phyloP scores from a whole-genome alignment of 1,140 invertebrate species.

The Neotoxoptera formosana region DNA sequence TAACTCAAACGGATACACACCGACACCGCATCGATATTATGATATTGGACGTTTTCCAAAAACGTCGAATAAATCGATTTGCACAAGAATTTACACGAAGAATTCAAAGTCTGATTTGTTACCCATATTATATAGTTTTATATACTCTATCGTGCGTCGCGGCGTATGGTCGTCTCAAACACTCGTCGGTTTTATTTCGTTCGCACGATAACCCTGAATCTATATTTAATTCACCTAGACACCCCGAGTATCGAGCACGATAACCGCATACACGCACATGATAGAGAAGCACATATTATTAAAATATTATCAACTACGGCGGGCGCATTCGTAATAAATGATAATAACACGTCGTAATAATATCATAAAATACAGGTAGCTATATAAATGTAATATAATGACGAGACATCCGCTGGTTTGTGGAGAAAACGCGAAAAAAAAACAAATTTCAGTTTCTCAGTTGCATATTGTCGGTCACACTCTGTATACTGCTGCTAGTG shows the following conservation, averaged over 20 bases:
- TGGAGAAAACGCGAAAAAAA: not conserved
- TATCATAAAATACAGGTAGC: not conserved
- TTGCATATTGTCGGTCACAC: not conserved
- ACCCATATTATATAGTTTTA: not conserved
- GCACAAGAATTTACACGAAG: not conserved
- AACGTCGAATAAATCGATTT: not conserved
- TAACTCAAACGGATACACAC: not conserved
- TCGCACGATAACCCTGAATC: conserved; percentile 20
- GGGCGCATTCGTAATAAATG: too few species aligned
- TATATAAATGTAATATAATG: too few species aligned
- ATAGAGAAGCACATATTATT: too few species aligned
- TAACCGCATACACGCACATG: too few species aligned
- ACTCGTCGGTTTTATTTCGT: conserved; percentile 21
- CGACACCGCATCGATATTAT: too few species aligned
- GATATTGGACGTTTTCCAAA: conserved; percentile 22
- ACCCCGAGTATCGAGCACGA: not conserved
- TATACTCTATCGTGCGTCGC: too few species aligned
- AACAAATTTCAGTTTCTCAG: not conserved
- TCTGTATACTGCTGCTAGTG: not conserved
- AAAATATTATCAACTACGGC: too few species aligned
- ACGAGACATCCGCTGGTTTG: not conserved
- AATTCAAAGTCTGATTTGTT: not conserved
- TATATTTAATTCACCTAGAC: conserved; percentile 30
- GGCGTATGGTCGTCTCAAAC: not conserved
- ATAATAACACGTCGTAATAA: not conserved